Base-by-base conservation (phyloP, 1,140 invertebrate species). In the Lethrus apterus region DNA sequence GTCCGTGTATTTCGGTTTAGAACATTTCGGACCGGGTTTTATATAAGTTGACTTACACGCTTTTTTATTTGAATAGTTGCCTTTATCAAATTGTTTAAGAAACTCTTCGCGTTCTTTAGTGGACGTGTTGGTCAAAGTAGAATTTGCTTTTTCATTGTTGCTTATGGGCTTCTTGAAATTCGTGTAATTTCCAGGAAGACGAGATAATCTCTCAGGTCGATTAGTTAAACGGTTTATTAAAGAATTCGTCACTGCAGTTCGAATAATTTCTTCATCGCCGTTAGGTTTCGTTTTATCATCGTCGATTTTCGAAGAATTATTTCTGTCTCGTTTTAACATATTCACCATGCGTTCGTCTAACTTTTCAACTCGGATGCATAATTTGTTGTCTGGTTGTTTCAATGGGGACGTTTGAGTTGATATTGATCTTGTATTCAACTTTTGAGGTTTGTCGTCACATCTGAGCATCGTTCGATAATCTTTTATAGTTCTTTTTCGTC, bases 81-180 rank as follows among this genome's bases (percentile, higher is more conserved):
- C 31, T 32, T 19, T 19, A 32, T 4, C 1, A 10, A 3, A 7
- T 30, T 18, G 14, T 44, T 10, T 18, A 10, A 11, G 30, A 1
- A 9, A 33, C 42, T 36, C 34, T 20, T 4, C 8, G 3, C 11
- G 2, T 36, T 20, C n/a, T 4, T 36, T 13, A 2, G 23, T 36
- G 15, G 34, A 21, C 5, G 23, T 15, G 11, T 44, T 13, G 38
- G 35, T 13, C 18, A 51, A 46, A 10, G 49, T 51, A 2, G 49
- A 51, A 26, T 51, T 51, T 9, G 44, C 49, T 8, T 33, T 20
- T 18, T 51, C 32, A 30, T 51, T 51, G 44, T 51, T 45, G 1
- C 44, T 46, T 11, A 51, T 51, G 10, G 43, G 49, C 33, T 46
- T 46, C 9, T 24, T 14, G 30, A 51, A 51, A 11, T 7, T 26